Evolutionary conservation across 2,888 invertebrate species (phyloP), one percentile per base, ranked within the genome.

Genomic region (Callyntrura sp.): DNA sequence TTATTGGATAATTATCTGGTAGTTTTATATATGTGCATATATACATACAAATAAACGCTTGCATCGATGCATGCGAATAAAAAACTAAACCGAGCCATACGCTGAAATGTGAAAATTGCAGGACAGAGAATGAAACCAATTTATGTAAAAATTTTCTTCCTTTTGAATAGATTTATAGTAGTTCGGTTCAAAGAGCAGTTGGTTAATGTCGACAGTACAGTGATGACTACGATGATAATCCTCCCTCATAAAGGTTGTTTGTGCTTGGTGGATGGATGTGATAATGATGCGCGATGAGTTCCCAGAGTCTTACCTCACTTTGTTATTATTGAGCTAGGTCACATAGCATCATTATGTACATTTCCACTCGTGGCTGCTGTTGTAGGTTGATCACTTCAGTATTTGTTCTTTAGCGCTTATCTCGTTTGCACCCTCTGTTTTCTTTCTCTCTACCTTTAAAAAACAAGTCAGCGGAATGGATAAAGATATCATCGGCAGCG

Each of bases 271-370:
- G 12, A 51, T 51, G 68, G 43, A n/a, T 25, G 62, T 25, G 62
- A 62, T 62, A 62, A 62, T 62, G 62, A 62, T 62, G 62, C 6
- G 8, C 23, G 62, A 68, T n/a, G 1, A 68, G 43, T 68, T 68
- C 43, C 35, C 68, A 43, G 68, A 35, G 43, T 28, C 43, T 68
- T 68, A n/a, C 68, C 20, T 68, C 68, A 28, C 68, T 5, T 62
- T 12, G 6, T 20, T 68, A 3, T 68, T 68, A 68, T 68, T 68
- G 68, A 68, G 68, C 43, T 68, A 68, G 68, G 68, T 68, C 14
- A 17, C 43, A 35, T 0, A 35, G 8, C 35, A n/a, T 28, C 68
- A 68, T n/a, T 68, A 35, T 43, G 43, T n/a, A 28, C 35, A 68
- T 68, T 6, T 68, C 35, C 35, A 35, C 35, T 43, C 14, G 25